Base-by-base conservation (phyloP, 30 jellyfish, hydroid and myxozoan species). In the Cassiopea xamachana region DNA sequence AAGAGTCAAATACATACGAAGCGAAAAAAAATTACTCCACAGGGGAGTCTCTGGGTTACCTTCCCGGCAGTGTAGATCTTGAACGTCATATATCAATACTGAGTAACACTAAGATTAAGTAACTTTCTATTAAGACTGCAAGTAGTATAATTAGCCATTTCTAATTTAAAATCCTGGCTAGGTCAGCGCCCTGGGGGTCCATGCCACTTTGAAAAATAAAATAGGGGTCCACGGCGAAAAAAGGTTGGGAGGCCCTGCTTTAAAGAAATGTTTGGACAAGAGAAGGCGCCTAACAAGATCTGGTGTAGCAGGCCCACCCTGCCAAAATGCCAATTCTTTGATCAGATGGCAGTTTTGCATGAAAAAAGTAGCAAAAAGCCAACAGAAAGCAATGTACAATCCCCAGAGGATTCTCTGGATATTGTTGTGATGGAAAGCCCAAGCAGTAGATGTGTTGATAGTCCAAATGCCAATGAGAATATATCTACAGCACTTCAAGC, bases 161-260 rank as follows among this genome's bases (percentile, higher is more conserved):
- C 64, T 51, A 51, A 51, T 4, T 2, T 51, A 51, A 51, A 51
- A 51, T 51, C 64, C 64, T 51, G 64, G 64, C 64, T 51, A 51
- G 64, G 64, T 51, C 64, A 51, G 64, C 64, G 64, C 64, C 64
- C 64, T 51, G 64, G 64, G 64, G 64, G 64, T 51, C 64, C 64
- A 51, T 51, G 64, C 64, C 64, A 51, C 64, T 51, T 51, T 51
- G 64, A 51, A 51, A 51, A 9, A 51, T 9, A n/a, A 51, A 51
- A 51, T 51, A 51, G 64, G 64, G 64, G 64, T 51, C 64, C 64
- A 51, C 9, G 64, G 64, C 64, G 64, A 51, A 51, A 51, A 51
- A 51, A 51, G 64, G 64, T 51, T 51, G 64, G 64, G 64, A 51
- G 9, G 64, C 64, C 9, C 64, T 27, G 39, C 0, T 27, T 27